These are phyloP conservation scores for Stegastes partitus DNA, from an alignment of 2,113 vertebrate genomes.

Conservation along the genomic window DNA sequence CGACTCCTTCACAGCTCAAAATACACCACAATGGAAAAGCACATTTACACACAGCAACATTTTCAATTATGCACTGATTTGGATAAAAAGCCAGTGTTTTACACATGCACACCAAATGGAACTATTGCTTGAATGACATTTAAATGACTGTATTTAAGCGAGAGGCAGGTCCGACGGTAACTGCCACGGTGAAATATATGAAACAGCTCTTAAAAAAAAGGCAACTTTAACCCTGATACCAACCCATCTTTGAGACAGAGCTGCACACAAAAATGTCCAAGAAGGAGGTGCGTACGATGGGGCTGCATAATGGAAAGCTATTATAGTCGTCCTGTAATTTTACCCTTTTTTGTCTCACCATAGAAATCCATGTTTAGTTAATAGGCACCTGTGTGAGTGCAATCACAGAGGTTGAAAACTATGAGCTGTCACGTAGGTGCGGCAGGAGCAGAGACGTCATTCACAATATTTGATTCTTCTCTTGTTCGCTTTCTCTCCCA, in stretches of 20 bases:
- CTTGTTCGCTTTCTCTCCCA: neutral
- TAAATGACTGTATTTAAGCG: neutral
- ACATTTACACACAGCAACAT: too few species aligned
- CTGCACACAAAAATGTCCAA: neutral
- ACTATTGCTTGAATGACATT: neutral
- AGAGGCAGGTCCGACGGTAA: neutral
- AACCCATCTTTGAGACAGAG: too few species aligned
- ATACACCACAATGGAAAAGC: neutral
- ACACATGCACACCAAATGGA: too few species aligned
- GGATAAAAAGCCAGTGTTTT: neutral
- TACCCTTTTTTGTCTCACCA: neutral
- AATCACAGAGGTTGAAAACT: neutral
- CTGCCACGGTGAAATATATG: too few species aligned
- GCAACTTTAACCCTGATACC: too few species aligned
- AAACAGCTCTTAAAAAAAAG: too few species aligned
- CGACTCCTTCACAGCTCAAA: neutral
- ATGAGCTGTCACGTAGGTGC: neutral
- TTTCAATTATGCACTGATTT: neutral
- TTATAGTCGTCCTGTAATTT: neutral
- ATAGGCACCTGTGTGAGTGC: neutral
- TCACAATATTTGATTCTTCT: neutral
- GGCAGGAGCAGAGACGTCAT: neutral
- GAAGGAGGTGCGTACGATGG: neutral
- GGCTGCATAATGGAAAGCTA: slow-evolving; percentile 4
- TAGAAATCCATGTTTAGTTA: neutral